These are phyloP conservation scores for Tragopan temminckii DNA, from an alignment of 2,797 vertebrate species.

Conservation along the genomic window DNA sequence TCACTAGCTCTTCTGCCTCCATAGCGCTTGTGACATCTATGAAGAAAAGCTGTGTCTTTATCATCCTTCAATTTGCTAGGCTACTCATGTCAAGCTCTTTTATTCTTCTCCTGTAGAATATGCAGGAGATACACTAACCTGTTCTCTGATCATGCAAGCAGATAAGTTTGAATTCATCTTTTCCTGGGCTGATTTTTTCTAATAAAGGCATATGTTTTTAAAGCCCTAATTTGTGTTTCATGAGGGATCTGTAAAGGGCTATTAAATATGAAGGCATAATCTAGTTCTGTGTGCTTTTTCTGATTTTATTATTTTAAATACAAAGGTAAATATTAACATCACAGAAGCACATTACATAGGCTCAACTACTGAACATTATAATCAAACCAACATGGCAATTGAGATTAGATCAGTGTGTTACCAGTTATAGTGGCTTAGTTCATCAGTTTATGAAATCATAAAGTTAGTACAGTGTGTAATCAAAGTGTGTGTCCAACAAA, in stretches of 20 bases:
- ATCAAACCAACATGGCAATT: background rate
- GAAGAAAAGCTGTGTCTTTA: background rate
- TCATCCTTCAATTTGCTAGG: background rate
- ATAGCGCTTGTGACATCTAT: background rate
- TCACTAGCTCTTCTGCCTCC: background rate
- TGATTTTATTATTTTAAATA: constrained; percentile 21
- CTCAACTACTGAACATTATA: background rate
- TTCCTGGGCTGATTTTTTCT: background rate
- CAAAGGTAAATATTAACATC: constrained; percentile 28
- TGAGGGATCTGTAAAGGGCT: background rate
- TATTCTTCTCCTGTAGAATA: background rate
- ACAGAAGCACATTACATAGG: background rate
- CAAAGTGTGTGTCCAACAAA: background rate
- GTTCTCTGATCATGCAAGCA: background rate
- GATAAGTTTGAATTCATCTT: background rate
- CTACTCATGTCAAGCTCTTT: background rate
- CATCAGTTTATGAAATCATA: constrained; percentile 33
- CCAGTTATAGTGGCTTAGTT: background rate
- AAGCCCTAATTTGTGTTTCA: background rate
- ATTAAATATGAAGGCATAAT: background rate
- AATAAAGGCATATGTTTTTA: background rate
- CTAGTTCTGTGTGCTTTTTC: background rate
- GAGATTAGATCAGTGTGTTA: constrained; percentile 22
- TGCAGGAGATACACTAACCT: background rate
- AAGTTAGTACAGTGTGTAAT: background rate